A percentile compares a stretch with the other conserved stretches of the same genome.
phyloP scores from a whole-genome alignment of 2,797 vertebrate genomes.

The Schizopygopsis malacanthus region DNA sequence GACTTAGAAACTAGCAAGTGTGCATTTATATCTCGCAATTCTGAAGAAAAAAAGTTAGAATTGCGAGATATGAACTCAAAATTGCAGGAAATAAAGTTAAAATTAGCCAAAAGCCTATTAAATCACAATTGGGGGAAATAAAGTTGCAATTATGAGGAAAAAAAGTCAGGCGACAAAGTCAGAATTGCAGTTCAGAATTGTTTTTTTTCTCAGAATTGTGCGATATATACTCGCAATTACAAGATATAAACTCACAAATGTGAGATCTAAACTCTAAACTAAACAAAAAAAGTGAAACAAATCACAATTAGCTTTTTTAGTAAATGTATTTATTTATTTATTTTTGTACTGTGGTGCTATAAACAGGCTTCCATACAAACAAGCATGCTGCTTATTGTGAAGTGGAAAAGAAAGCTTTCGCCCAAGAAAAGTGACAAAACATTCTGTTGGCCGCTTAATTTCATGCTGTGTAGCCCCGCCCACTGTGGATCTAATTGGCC shows the following conservation, averaged over 20 bases:
- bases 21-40: too few relatives aligned
- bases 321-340: neutral
- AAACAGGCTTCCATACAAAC: neutral
- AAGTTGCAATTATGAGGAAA: neutral
- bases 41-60: neutral
- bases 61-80: neutral
- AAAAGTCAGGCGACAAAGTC: neutral
- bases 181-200: too few relatives aligned
- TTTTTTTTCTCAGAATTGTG: neutral
- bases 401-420: neutral
- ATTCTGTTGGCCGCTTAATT: neutral
- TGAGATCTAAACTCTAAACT: neutral
- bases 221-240: neutral
- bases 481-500: constrained; percentile 9
- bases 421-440: neutral
- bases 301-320: too few relatives aligned
- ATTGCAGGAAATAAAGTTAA: neutral
- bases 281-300: too few relatives aligned
- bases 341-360: neutral
- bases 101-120: neutral
- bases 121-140: neutral
- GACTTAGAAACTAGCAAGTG: too few relatives aligned
- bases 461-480: neutral
- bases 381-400: neutral
- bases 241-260: neutral